phyloP scores from a whole-genome alignment of 2,888 invertebrate species.

The Trissolcus japonicus region DNA sequence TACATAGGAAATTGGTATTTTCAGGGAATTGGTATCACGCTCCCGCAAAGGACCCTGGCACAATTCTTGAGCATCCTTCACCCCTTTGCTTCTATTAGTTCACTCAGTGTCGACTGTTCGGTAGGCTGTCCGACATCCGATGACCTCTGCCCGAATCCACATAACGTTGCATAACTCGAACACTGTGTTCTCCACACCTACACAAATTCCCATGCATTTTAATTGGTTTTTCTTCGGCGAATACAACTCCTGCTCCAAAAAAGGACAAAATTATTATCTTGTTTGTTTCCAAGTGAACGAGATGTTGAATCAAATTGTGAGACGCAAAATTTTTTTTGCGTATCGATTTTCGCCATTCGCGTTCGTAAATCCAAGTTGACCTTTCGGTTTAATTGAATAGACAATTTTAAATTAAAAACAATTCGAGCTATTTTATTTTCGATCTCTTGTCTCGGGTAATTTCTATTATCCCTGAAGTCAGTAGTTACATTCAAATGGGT shows the following conservation, averaged over 20 bases:
- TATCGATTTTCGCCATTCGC: not conserved
- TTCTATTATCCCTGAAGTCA: no score
- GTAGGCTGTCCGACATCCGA: constrained; percentile 49
- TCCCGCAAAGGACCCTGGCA: constrained; percentile 56
- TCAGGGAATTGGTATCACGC: constrained; percentile 40
- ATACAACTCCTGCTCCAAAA: not conserved
- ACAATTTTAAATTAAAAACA: no score
- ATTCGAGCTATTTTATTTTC: no score
- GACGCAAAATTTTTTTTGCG: not conserved
- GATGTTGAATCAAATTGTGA: not conserved
- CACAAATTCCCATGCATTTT: constrained; percentile 43
- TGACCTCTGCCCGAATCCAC: constrained; percentile 54
- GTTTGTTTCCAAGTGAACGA: constrained; percentile 1
- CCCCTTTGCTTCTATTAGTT: constrained; percentile 56
- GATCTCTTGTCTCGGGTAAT: no score
- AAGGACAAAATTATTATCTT: no score
- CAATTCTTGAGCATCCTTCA: constrained; percentile 57
- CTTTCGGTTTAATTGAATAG: no score
- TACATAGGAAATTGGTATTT: constrained; percentile 44
- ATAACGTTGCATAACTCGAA: constrained; percentile 39
- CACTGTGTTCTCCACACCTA: constrained; percentile 1
- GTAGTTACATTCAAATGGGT: no score
- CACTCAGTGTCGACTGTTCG: constrained; percentile 45
- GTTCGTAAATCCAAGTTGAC: constrained; percentile 4
- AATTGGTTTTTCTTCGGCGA: constrained; percentile 2